phyloP scores from a whole-genome alignment of 2,113 vertebrate species.

The Lota lota region DNA sequence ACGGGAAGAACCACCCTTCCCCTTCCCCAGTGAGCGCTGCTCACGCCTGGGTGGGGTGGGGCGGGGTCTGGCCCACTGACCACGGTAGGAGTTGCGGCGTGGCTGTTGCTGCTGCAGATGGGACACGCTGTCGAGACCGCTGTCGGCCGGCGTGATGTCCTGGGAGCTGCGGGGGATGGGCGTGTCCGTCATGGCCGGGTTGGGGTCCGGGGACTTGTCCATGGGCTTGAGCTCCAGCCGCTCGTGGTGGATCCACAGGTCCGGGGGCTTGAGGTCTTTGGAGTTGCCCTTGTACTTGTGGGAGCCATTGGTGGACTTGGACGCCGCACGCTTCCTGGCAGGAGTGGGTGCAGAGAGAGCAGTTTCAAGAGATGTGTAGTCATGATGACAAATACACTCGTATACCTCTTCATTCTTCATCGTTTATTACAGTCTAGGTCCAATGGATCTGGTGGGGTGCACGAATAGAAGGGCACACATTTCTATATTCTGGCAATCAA shows the following conservation, averaged over 20 bases:
- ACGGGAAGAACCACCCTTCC: not conserved
- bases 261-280: conserved; percentile 96
- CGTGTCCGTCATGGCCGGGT: conserved; percentile 95
- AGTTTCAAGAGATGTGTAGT: not conserved
- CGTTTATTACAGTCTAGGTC: too few species aligned
- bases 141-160: conserved; percentile 92
- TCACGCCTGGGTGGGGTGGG: not conserved
- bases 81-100: conserved; percentile 92
- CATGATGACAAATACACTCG: too few species aligned
- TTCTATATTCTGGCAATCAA: too few species aligned
- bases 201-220: conserved; percentile 95
- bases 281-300: conserved; percentile 98
- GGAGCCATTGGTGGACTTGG: conserved; percentile 91
- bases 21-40: not conserved
- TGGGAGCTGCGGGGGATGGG: conserved; percentile 94
- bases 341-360: not conserved
- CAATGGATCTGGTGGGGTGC: too few species aligned
- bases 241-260: conserved; percentile 98
- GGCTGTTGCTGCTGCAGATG: conserved; percentile 77
- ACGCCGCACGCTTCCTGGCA: conserved; percentile 90
- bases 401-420: too few species aligned
- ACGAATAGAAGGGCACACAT: too few species aligned
- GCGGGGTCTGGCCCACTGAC: conserved; percentile 64
- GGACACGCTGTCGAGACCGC: conserved; percentile 83
- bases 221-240: conserved; percentile 95